Base-by-base conservation (phyloP, 2,797 vertebrate species). In the Coluber constrictor region DNA sequence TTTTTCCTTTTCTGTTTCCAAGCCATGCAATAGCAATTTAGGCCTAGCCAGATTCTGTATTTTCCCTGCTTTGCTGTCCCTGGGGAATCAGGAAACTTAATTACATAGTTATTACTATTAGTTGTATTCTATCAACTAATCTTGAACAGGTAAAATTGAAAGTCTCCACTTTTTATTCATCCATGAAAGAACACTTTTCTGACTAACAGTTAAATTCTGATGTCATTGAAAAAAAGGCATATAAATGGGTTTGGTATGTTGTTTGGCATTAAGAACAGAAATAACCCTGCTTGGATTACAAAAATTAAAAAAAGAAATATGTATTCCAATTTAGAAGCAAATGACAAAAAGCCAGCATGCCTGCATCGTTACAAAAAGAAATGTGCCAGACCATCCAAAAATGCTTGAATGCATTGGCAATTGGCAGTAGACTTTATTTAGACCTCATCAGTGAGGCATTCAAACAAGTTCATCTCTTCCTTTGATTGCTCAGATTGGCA, bases 201-300 rank as follows among this genome's bases (percentile, higher is more conserved):
- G n/a, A n/a, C 27, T 95, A 51, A 92, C 51, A 86, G 94, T 93
- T 86, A 92, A 94, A 95, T 95, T 91, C 95, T 86, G 92, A 95
- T 96, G 92, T 96, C 0, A 93, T 88, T 94, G 87, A 92, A 5
- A 57, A 57, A 94, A 95, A 95, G 91, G 29, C 4, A 63, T 93
- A 92, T 95, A 94, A 95, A 96, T 47, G 32, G 87, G n/a, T 91
- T 95, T 74, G 61, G 25, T 10, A 3, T 94, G 63, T 37, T 95
- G 56, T 43, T 95, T 96, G 94, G 23, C 5, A 93, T 96, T 93
- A 95, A 95, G 94, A 92, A 94, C 2, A 92, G 89, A 27, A 95
- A 63, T 3, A 61, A 29, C 29, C 93, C 91, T 37, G 47, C 92
- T 94, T 96, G 12, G 83, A 94, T 87, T 90, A 93, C 55, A 37